Conservation (phyloP, 2,797 vertebrate genomes). For the Melopsittacus undulatus region DNA sequence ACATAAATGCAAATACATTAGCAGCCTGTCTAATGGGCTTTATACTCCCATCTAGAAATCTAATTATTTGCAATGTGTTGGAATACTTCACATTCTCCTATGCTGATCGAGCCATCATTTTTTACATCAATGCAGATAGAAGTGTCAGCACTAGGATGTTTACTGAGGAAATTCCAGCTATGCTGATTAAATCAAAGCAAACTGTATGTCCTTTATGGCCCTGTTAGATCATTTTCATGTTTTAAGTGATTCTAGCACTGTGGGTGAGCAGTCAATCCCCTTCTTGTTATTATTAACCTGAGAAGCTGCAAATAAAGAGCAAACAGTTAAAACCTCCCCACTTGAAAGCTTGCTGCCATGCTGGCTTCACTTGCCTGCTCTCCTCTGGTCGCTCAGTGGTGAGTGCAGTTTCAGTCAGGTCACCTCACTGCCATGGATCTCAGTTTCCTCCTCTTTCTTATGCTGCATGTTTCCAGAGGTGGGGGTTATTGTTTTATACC, state of each 20-base stretch:
- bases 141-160: not conserved
- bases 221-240: not conserved
- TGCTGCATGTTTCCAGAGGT: not conserved
- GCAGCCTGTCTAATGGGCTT: not conserved
- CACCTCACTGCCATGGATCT: not conserved
- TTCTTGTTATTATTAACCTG: not conserved
- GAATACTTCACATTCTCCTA: not conserved
- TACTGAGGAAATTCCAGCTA: not conserved
- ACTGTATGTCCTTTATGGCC: not conserved
- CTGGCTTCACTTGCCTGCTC: not conserved
- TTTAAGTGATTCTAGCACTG: not conserved
- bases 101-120: not conserved
- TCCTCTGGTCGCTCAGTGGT: not conserved
- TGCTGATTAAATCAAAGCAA: not conserved
- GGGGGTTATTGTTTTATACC: not conserved
- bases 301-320: not conserved
- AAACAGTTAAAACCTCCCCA: not conserved
- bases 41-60: slow-evolving; percentile 38
- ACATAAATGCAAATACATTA: slow-evolving; percentile 47
- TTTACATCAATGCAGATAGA: not conserved
- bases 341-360: not conserved
- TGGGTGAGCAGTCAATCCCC: not conserved
- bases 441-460: not conserved
- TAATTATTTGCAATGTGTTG: slow-evolving; percentile 6
- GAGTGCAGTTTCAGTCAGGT: not conserved